Evolutionary conservation across 2,888 invertebrate species (phyloP), one percentile per base, ranked within the genome.

Genomic region (Drosophila vallismaia): DNA sequence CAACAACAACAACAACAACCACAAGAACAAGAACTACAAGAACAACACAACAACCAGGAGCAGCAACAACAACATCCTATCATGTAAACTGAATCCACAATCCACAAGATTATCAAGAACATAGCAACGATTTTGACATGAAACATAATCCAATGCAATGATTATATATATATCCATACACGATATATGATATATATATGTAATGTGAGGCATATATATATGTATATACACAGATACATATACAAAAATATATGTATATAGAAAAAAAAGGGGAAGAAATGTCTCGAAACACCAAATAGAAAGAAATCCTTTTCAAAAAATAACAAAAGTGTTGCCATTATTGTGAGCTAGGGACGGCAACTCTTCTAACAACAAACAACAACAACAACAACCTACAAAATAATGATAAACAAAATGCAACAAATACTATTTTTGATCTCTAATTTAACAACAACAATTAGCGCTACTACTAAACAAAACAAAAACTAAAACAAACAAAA

Each of bases 361-460:
- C 14, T 19, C 44, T 54, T 19, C 19, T 19, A 19, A 33, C 29
- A 57, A 40, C 36, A 55, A 55, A 19, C 26, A 29, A 46, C 33
- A 59, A 58, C 49, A 57, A 42, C 48, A 50, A 52, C 33, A 68
- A 60, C 54, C 38, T 58, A 54, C 26, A 49, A 66, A 44, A 55
- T 28, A 12, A 60, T 49, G 63, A 77, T 52, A 71, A 46, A 71
- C 52, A 75, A 74, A 75, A 79, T 68, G 78, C 86, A 83, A 88
- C 70, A 79, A 64, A 74, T 57, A 87, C 88, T 81, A 81, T 87
- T 87, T 87, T 81, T 81, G 81, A 81, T 81, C 81, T 81, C 81
- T 85, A 76, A 85, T 79, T 79, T 71, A 55, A 63, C 19, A 19
- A 28, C 76, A 69, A 66, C 71, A 62, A 79, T 84, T 80, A 79